Base-by-base conservation (phyloP, 1,140 invertebrate genomes). In the Pseudomyrmex flavicornis region DNA sequence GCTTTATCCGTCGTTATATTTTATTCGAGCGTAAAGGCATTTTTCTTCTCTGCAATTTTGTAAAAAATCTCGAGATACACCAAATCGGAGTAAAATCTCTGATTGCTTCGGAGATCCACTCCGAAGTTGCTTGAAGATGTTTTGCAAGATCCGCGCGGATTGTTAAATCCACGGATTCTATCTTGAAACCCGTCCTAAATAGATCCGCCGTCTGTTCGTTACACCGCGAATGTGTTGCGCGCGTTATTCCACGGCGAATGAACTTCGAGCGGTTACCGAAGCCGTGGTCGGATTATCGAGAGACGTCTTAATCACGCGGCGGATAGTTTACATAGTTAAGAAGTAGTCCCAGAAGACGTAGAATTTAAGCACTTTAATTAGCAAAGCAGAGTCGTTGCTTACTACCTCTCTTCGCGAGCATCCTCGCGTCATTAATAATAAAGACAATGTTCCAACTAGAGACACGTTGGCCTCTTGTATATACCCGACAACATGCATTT, bases 281-380 rank as follows among this genome's bases (percentile, higher is more conserved):
- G 44, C 52, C 54, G 59, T 44, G 56, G 54, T 59, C 52, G 62
- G 54, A 48, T 88, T 88, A 85, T 86, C 82, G 82, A 80, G 59
- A 87, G 76, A 87, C 83, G 84, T 90, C 85, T 91, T 91, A 89
- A 90, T 83, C 79, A 82, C 69, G 82, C 82, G 80, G 73, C 88
- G 86, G 69, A 91, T 91, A 91, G 90, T 91, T 91, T 89, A 87
- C 90, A 89, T 90, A 89, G 90, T 91, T 90, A 83, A 89, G 85
- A 87, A 86, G 80, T 85, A 87, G 74, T 58, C 35, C 50, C 52
- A 58, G 72, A 68, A 58, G 74, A 68, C 61, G 48, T 68, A 62
- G 65, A 46, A 85, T 74, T 83, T 12, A 66, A 83, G 66, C 44
- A 58, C 20, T 65, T 88, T 87, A 87, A 85, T 88, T 72, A 66